phyloP scores from a whole-genome alignment of 2,113 vertebrate species.

The Python bivittatus region DNA sequence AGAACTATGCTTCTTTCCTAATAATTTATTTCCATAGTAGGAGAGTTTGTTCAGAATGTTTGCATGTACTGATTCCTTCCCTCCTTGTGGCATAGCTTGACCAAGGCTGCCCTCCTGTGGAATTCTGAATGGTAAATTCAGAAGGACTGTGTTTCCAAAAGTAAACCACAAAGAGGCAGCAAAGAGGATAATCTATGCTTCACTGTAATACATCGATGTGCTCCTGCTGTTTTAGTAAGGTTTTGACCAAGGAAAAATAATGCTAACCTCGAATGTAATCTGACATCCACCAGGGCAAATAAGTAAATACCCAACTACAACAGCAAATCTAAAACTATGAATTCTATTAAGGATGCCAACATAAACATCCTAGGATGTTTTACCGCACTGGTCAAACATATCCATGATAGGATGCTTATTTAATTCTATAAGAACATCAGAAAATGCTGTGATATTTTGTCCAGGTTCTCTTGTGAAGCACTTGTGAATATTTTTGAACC shows the following conservation, averaged over 20 bases:
- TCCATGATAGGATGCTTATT: too few relatives aligned
- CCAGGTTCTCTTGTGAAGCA: not conserved
- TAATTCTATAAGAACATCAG: not conserved
- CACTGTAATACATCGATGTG: not conserved
- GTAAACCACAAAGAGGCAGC: not conserved
- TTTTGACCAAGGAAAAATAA: not conserved
- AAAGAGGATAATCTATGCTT: not conserved
- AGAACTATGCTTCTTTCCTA: conserved; percentile 35
- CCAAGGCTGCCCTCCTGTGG: conserved; percentile 69
- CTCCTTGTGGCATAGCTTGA: conserved; percentile 7
- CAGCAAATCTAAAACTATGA: not conserved
- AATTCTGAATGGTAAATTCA: not conserved
- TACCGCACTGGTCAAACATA: not conserved
- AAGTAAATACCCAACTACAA: not conserved
- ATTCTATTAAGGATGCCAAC: not conserved
- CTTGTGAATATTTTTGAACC: too few relatives aligned
- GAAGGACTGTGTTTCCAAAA: not conserved
- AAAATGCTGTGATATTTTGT: not conserved
- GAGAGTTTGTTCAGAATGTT: not conserved
- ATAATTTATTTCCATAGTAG: not conserved
- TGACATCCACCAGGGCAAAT: not conserved
- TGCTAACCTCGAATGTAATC: conserved; percentile 3
- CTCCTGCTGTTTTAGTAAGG: not conserved
- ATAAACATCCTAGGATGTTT: not conserved
- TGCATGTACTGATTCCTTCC: not conserved